These are phyloP conservation scores for Karalla daura DNA, from an alignment of 2,797 vertebrate genomes.

Conservation along the genomic window DNA sequence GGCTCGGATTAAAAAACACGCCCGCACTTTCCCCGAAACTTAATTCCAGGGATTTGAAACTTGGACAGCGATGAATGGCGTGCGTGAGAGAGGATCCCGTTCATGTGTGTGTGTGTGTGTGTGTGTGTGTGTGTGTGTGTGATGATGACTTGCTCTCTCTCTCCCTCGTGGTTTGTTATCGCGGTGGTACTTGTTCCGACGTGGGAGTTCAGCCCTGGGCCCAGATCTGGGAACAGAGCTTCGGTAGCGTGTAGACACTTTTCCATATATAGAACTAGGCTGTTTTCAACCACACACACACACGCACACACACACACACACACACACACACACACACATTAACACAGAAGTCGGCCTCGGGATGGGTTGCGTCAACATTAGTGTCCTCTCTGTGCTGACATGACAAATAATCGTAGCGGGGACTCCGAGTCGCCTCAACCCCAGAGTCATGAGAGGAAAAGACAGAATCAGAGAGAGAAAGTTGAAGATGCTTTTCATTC, in stretches of 20 bases:
- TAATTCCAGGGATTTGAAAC: constrained; percentile 38
- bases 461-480: neutral
- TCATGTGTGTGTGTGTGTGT: constrained; percentile 13
- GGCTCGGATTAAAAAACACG: constrained; percentile 27
- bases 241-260: constrained; percentile 25
- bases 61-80: constrained; percentile 14
- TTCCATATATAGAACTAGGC: constrained; percentile 61
- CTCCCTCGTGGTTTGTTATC: constrained; percentile 42
- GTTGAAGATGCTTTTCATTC: too few relatives aligned
- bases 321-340: constrained; percentile 41
- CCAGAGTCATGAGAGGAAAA: neutral
- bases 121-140: constrained; percentile 7
- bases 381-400: constrained; percentile 13
- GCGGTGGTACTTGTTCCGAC: neutral
- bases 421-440: constrained; percentile 2
- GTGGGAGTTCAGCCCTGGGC: constrained; percentile 29
- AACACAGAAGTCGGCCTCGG: constrained; percentile 23
- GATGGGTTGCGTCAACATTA: constrained; percentile 27
- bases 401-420: neutral
- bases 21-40: constrained; percentile 14
- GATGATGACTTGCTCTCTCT: constrained; percentile 2
- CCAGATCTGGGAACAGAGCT: constrained; percentile 37
- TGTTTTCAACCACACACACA: constrained; percentile 30
- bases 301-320: constrained; percentile 29
- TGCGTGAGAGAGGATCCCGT: constrained; percentile 22